Evolutionary conservation across 2,888 invertebrate genomes (phyloP).

Genomic region (Panopea generosa): DNA sequence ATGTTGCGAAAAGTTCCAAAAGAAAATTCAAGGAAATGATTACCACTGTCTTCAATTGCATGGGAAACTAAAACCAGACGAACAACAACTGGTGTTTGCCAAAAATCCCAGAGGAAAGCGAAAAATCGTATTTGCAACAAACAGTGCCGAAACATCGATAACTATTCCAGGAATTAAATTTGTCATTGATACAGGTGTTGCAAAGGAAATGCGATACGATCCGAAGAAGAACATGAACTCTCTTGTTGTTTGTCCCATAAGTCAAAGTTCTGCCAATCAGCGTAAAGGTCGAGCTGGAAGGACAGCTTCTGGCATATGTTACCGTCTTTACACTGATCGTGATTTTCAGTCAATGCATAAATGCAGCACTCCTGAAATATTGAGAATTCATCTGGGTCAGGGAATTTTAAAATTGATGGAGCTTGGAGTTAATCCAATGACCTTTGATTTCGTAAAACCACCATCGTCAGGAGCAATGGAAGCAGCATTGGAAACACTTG

Average conservation of each 20-base stretch:
- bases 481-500: constrained; percentile 73
- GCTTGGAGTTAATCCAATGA: constrained; percentile 77
- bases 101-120: constrained; percentile 66
- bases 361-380: constrained; percentile 82
- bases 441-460: constrained; percentile 83
- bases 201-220: constrained; percentile 83
- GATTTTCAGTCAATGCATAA: constrained; percentile 78
- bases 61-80: constrained; percentile 80
- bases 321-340: constrained; percentile 81
- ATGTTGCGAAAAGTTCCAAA: constrained; percentile 70
- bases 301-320: constrained; percentile 83
- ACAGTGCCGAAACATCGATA: constrained; percentile 85
- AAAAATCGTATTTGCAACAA: constrained; percentile 85
- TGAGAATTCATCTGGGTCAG: constrained; percentile 78
- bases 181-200: constrained; percentile 85
- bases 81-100: constrained; percentile 82
- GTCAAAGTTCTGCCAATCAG: constrained; percentile 84
- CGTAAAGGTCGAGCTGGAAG: constrained; percentile 85
- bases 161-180: constrained; percentile 85
- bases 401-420: constrained; percentile 80
- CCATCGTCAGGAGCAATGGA: constrained; percentile 74
- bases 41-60: constrained; percentile 77
- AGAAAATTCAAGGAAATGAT: constrained; percentile 38
- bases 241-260: constrained; percentile 75
- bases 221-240: constrained; percentile 77